Evolutionary conservation across 92 coral and sea anemone species (phyloP).

Genomic region (Epizoanthus rinbou): DNA sequence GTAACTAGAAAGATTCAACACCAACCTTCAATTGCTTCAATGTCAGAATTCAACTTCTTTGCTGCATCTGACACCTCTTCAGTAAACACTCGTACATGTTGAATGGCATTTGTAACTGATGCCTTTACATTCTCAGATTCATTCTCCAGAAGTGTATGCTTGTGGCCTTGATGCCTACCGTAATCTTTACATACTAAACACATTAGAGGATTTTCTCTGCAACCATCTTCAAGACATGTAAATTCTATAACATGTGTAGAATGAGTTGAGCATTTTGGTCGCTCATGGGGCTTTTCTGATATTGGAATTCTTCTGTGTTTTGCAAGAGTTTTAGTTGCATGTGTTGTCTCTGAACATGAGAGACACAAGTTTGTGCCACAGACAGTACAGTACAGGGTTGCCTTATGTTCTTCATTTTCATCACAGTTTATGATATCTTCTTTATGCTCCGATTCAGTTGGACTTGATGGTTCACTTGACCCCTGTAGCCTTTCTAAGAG

Average conservation of each 20-base stretch:
- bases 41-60: slow-evolving; percentile 81
- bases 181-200: slow-evolving; percentile 97
- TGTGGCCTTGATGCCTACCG: slow-evolving; percentile 96
- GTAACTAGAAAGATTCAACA: background rate
- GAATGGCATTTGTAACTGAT: slow-evolving; percentile 91
- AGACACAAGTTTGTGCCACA: slow-evolving; percentile 85
- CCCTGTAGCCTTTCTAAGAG: slow-evolving; percentile 87
- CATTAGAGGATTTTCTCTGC: slow-evolving; percentile 90
- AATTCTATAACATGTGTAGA: slow-evolving; percentile 94
- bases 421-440: slow-evolving; percentile 86
- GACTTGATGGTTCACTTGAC: slow-evolving; percentile 68
- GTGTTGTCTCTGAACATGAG: slow-evolving; percentile 87
- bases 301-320: slow-evolving; percentile 92
- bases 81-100: slow-evolving; percentile 89
- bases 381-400: slow-evolving; percentile 86
- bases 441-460: slow-evolving; percentile 62
- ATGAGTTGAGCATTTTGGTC: slow-evolving; percentile 85
- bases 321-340: slow-evolving; percentile 92
- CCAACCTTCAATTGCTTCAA: slow-evolving; percentile 95
- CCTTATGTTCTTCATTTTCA: slow-evolving; percentile 96
- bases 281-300: slow-evolving; percentile 93
- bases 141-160: slow-evolving; percentile 87
- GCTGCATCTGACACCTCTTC: slow-evolving; percentile 95
- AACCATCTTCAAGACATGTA: slow-evolving; percentile 92
- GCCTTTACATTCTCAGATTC: slow-evolving; percentile 94